Conservation (phyloP, 23 tunicate species). For the Trididemnum nubilum region DNA sequence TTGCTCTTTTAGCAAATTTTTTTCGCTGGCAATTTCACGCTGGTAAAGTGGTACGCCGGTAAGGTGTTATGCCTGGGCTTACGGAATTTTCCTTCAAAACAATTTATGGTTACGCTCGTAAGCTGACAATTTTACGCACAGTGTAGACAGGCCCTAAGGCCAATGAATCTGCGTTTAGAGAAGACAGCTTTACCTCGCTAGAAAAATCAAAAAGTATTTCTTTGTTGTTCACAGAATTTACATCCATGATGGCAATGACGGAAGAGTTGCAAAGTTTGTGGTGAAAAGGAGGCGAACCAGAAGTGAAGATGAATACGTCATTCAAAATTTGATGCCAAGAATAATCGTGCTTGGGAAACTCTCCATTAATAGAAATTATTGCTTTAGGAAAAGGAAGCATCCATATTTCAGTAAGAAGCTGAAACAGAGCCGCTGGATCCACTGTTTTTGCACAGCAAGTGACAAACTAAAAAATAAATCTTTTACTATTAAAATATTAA, state of each 20-base stretch:
- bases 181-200: too few relatives aligned
- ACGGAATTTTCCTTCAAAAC: too few relatives aligned
- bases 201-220: too few relatives aligned
- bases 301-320: slow-evolving; percentile 32
- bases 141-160: too few relatives aligned
- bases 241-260: slow-evolving; percentile 22
- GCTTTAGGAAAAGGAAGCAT: slow-evolving; percentile 14
- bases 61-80: too few relatives aligned
- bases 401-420: slow-evolving; percentile 15
- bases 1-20: too few relatives aligned
- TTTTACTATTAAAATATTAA: too few relatives aligned
- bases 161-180: too few relatives aligned
- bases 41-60: too few relatives aligned
- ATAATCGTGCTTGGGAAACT: slow-evolving; percentile 21
- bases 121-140: too few relatives aligned
- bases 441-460: slow-evolving; percentile 12
- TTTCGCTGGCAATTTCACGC: too few relatives aligned
- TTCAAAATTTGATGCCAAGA: slow-evolving; percentile 41
- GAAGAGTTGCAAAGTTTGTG: neutral
- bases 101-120: too few relatives aligned
- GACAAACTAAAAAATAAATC: slow-evolving; percentile 13
- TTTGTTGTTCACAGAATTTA: neutral
- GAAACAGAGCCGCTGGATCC: neutral
- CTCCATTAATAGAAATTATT: slow-evolving; percentile 15
- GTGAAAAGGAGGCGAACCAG: slow-evolving; percentile 31